phyloP scores from a whole-genome alignment of 2,888 invertebrate genomes.

The Acanthosepion esculentum region DNA sequence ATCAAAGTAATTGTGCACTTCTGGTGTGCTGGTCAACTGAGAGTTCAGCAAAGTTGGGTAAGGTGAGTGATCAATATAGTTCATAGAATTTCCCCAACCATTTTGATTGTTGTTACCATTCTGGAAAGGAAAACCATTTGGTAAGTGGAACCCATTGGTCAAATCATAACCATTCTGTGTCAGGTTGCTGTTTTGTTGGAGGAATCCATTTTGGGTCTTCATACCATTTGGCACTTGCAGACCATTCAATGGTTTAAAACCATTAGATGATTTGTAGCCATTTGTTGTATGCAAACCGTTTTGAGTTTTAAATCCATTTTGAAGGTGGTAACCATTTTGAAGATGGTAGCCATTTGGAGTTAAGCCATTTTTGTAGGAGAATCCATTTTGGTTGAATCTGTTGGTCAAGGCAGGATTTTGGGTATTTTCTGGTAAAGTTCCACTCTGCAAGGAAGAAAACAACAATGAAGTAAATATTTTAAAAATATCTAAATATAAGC shows the following conservation, averaged over 20 bases:
- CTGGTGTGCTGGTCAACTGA: not conserved
- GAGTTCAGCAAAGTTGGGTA: not conserved
- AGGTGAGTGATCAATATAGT: not conserved
- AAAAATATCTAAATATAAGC: no score
- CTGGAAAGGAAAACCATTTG: slow-evolving; percentile 40
- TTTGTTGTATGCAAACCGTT: not conserved
- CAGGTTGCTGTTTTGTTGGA: not conserved
- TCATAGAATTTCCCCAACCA: not conserved
- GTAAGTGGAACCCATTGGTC: not conserved
- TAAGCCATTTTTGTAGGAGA: slow-evolving; percentile 37
- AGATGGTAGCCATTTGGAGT: not conserved
- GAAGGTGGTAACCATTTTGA: slow-evolving; percentile 33
- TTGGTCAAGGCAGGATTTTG: not conserved
- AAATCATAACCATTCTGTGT: not conserved
- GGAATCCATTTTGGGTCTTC: slow-evolving; percentile 21
- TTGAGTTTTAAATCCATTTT: slow-evolving; percentile 24
- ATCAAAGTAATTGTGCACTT: not conserved
- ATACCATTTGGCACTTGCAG: slow-evolving; percentile 8
- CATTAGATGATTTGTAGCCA: slow-evolving; percentile 45
- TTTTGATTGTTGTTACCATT: slow-evolving; percentile 12
- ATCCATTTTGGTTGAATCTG: slow-evolving; percentile 24
- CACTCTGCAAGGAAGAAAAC: not conserved
- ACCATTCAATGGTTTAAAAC: slow-evolving; percentile 35
- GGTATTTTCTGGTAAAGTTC: not conserved
- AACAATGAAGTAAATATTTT: not conserved